Evolutionary conservation across 2,113 vertebrate genomes (phyloP).

Genomic region (Pionites leucogaster): DNA sequence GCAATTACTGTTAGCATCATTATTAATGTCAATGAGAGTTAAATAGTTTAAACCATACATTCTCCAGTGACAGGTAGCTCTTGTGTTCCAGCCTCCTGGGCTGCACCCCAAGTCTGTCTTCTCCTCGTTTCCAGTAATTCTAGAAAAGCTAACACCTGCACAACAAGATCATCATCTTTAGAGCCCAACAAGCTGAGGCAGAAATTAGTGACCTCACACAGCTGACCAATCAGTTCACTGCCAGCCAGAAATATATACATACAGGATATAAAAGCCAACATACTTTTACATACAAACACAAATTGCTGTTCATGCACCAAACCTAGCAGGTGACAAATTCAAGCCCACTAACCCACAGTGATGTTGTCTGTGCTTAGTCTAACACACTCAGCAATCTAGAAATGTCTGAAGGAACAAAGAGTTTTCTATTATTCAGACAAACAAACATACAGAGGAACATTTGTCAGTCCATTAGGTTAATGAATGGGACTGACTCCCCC

Average conservation of each 20-base stretch:
- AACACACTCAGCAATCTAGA: not conserved
- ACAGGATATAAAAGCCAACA: not conserved
- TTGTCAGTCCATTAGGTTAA: not conserved
- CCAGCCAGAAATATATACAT: not conserved
- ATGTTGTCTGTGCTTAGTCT: not conserved
- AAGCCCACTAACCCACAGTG: no score
- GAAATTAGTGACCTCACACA: not conserved
- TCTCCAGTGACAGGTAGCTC: not conserved
- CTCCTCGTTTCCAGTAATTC: not conserved
- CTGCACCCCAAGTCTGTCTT: not conserved
- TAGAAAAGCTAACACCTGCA: not conserved
- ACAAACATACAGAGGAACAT: not conserved
- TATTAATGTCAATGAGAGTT: not conserved
- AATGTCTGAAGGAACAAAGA: not conserved
- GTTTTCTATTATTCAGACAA: not conserved
- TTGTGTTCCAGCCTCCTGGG: not conserved
- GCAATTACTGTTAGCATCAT: not conserved
- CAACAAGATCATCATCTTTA: not conserved
- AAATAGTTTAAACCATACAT: not conserved
- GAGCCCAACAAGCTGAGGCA: not conserved
- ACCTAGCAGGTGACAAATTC: not conserved
- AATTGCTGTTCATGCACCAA: not conserved
- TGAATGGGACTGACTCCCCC: not conserved
- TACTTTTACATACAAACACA: accelerated
- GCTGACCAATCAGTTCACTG: not conserved